Evolutionary conservation across 2,888 invertebrate genomes (phyloP).

Genomic region (Scaptomyza reducta): DNA sequence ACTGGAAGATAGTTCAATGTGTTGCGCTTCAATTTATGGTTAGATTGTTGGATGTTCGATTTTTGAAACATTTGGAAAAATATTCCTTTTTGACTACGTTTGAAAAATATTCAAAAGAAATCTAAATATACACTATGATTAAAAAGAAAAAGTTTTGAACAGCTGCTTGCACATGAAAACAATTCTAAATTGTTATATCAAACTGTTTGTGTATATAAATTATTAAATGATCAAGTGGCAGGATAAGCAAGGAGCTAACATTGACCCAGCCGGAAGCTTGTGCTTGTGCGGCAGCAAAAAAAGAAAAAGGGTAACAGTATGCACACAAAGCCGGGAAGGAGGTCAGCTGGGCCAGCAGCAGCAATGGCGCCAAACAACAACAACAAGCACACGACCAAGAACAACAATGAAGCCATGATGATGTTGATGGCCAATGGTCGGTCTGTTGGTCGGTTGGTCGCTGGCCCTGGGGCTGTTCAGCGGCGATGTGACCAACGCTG

Average conservation of each 20-base stretch:
- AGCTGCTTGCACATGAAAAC: not conserved
- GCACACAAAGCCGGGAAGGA: conserved; percentile 23
- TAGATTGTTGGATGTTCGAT: not conserved
- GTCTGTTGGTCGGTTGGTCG: not conserved
- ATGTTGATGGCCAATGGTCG: no score
- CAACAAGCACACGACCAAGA: no score
- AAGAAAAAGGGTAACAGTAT: conserved; percentile 10
- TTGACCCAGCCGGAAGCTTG: not conserved
- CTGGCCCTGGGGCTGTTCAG: conserved; percentile 16
- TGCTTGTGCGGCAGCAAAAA: not conserved
- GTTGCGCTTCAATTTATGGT: not conserved
- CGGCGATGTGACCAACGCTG: conserved; percentile 19
- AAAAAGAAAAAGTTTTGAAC: not conserved
- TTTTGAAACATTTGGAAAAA: no score
- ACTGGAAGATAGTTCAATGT: not conserved
- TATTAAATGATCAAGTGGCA: not conserved
- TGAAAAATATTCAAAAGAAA: not conserved
- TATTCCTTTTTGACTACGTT: no score
- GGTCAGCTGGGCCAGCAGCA: conserved; percentile 22
- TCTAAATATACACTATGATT: not conserved
- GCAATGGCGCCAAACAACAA: no score
- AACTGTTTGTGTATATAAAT: not conserved
- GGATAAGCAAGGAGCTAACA: not conserved
- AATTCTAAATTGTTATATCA: conserved; percentile 3
- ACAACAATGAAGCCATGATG: no score